Evolutionary conservation across 2,888 invertebrate species (phyloP), one percentile per base, ranked within the genome.

Genomic region (Phrixothrix hirtus): DNA sequence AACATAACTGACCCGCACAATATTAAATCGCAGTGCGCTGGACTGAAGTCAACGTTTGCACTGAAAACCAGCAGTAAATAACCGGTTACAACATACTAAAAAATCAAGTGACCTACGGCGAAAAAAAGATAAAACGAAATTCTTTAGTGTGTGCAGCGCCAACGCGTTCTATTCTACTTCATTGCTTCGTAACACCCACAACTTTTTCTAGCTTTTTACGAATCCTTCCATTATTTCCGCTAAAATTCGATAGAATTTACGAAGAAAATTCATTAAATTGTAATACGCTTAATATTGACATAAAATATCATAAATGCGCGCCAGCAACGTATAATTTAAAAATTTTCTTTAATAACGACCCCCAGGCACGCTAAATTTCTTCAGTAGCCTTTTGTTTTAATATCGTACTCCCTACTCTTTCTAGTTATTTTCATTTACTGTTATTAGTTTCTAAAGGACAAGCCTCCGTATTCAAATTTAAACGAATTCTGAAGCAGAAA

Each of bases 1-100:
- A 73, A 71, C 70, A 70, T 66, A 66, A 71, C 72, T 74, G 74
- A 74, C 74, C 73, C 71, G 72, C 70, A 68, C 74, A 74, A 74
- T 71, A 71, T 72, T 71, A 73, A 72, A 72, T 71, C 66, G 68
- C 68, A 62, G 62, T 68, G 57, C 55, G 55, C 55, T 58, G 53
- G 57, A 48, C 57, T 53, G 39, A 56, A 53, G 48, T 66, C 63
- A 64, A 68, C 62, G 68, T 63, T 66, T 67, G 67, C 61, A 64
- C 65, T 65, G 61, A 67, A 66, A 68, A 67, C 64, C 68, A 67
- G 67, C 67, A 65, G 69, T 69, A 71, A 71, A 71, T 70, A 71
- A 71, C 71, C 71, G 71, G 71, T 71, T 70, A 61, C 64, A 57
- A 64, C 64, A 58, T 58, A 62, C 60, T 63, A 65, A 63, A 68